Evolutionary conservation across 2,113 vertebrate species (phyloP), one percentile per base, ranked within the genome.

Genomic region (Siniperca chuatsi): DNA sequence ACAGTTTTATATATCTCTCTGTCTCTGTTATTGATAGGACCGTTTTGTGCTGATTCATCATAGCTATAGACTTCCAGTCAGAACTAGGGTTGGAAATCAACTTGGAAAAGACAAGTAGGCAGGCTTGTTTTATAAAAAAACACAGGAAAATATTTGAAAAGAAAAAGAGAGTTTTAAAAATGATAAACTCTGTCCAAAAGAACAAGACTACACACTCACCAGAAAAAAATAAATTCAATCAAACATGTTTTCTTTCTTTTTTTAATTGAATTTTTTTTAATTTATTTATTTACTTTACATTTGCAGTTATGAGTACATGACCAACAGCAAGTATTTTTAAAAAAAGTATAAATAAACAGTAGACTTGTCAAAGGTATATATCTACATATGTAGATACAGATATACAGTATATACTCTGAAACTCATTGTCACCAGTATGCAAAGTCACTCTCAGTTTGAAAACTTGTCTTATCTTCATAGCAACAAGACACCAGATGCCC

Each of bases 41-140:
- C 1, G 5, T 25, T 77, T 69, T 65, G 23, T 60, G 84, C 78
- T 81, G 78, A 83, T n/a, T 80, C 76, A 48, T 83, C 75, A n/a
- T 20, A n/a, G 20, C 50, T 58, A 20, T 46, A 54, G 74, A 77
- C 44, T 78, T 68, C 25, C 62, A 62, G n/a, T 69, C 80, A 68
- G 76, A 66, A 50, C 10, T 18, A 23, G 66, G 2, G 54, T 40
- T 44, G 48, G 13, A 83, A 72, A 70, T 82, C 23, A 72, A 12
- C 44, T n/a, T 57, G 12, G 54, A 64, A 13, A 23, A 64, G 54
- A 61, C 69, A 58, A 12, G 35, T 42, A 42, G 18, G 58, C 46
- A 12, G 21, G 16, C 6, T 42, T 57, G 37, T 42, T 62, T 78
- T 9, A 65, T 54, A 54, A 64, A 62, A 50, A 46, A 58, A 73